Evolutionary conservation across 2,113 vertebrate species (phyloP).

Genomic region (Strix uralensis): DNA sequence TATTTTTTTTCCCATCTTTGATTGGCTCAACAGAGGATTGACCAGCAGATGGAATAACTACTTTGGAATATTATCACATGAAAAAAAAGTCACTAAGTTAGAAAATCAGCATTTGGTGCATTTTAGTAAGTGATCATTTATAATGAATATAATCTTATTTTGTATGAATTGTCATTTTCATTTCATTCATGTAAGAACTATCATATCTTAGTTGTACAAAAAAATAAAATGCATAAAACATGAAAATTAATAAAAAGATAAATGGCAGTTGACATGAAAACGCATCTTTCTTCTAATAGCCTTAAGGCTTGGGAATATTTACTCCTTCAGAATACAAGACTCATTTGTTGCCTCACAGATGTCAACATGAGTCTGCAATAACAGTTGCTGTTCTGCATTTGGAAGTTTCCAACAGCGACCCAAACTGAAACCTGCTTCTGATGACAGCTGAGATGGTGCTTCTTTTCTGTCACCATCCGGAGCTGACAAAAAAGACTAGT

Average conservation of each 20-base stretch:
- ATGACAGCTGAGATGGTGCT: background rate
- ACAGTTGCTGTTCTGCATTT: background rate
- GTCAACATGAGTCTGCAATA: background rate
- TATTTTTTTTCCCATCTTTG: background rate
- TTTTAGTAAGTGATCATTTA: constrained; percentile 23
- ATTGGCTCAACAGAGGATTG: background rate
- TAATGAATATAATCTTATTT: background rate
- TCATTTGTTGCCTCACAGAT: background rate
- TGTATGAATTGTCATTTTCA: background rate
- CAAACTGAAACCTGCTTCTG: background rate
- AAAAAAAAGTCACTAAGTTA: background rate
- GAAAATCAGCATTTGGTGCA: background rate
- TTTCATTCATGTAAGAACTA: background rate
- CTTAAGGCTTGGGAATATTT: background rate
- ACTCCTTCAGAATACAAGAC: background rate
- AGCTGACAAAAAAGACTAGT: background rate
- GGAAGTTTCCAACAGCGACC: background rate
- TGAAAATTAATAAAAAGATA: background rate
- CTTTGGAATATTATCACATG: background rate
- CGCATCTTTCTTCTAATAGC: background rate
- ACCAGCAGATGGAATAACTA: constrained; percentile 8
- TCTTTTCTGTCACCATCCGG: background rate
- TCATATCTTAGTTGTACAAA: background rate
- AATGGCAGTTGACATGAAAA: background rate
- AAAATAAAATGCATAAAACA: background rate